Evolutionary conservation across 2,888 invertebrate species (phyloP).

Genomic region (Sesia apiformis): DNA sequence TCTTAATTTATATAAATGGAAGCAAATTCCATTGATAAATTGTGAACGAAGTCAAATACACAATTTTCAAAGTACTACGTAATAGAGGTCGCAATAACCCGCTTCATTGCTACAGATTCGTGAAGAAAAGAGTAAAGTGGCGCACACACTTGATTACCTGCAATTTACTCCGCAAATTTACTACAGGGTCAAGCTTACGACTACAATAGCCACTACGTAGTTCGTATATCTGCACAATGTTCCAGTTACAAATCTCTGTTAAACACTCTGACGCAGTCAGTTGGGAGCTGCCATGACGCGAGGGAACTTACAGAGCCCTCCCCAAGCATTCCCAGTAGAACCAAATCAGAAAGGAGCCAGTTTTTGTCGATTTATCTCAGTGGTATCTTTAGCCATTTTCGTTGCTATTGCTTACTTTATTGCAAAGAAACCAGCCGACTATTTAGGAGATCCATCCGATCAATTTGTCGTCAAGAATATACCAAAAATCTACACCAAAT

Average conservation of each 20-base stretch:
- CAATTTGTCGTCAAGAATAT: conserved; percentile 45
- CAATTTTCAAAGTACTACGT: too few relatives aligned
- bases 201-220: conserved; percentile 27
- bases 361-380: conserved; percentile 33
- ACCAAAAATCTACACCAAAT: conserved; percentile 45
- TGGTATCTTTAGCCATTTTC: conserved; percentile 26
- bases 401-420: conserved; percentile 33
- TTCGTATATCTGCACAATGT: conserved; percentile 23
- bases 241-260: conserved; percentile 42
- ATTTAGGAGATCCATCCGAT: conserved; percentile 47
- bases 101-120: too few relatives aligned
- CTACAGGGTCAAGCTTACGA: conserved; percentile 42
- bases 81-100: too few relatives aligned
- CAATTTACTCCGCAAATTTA: conserved; percentile 22
- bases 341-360: conserved; percentile 36
- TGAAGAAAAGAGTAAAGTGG: not conserved
- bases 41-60: too few relatives aligned
- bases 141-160: conserved; percentile 13
- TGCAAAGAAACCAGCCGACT: conserved; percentile 29
- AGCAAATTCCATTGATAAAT: too few relatives aligned
- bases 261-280: conserved; percentile 34
- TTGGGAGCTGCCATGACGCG: conserved; percentile 61
- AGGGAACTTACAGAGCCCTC: conserved; percentile 37
- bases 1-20: too few relatives aligned
- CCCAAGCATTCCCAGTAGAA: conserved; percentile 38